Conservation (phyloP, 2,113 vertebrate species). For the Ceyx cyanopectus region DNA sequence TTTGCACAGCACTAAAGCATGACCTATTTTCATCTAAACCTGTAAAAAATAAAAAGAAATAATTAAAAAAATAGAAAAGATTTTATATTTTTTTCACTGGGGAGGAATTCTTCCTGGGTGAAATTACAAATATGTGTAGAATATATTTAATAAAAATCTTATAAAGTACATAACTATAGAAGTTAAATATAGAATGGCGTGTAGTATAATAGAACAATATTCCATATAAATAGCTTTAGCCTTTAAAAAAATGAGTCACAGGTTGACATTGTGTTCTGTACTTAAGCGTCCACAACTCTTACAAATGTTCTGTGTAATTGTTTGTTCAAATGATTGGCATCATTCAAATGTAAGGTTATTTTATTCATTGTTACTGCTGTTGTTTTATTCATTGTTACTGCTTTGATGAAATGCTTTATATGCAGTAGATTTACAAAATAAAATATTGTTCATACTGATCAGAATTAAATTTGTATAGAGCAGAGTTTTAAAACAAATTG, state of each 20-base stretch:
- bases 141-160: neutral
- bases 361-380: conserved; percentile 77
- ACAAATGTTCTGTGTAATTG: conserved; percentile 77
- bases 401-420: conserved; percentile 91
- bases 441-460: conserved; percentile 94
- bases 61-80: conserved; percentile 81
- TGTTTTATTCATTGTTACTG: conserved; percentile 84
- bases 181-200: conserved; percentile 93
- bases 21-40: conserved; percentile 89
- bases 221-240: conserved; percentile 91
- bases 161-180: conserved; percentile 91
- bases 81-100: conserved; percentile 91
- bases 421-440: conserved; percentile 86
- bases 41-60: conserved; percentile 84
- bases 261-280: conserved; percentile 86
- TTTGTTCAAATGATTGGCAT: neutral
- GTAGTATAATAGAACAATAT: conserved; percentile 89
- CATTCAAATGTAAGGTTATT: neutral
- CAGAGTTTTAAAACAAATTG: conserved; percentile 93
- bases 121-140: too few species aligned
- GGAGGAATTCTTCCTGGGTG: conserved; percentile 86
- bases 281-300: conserved; percentile 81
- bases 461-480: conserved; percentile 98
- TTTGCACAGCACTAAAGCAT: conserved; percentile 97
- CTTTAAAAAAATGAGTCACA: conserved; percentile 83